phyloP scores from a whole-genome alignment of 2,797 vertebrate genomes.

The Poeciliopsis infans region DNA sequence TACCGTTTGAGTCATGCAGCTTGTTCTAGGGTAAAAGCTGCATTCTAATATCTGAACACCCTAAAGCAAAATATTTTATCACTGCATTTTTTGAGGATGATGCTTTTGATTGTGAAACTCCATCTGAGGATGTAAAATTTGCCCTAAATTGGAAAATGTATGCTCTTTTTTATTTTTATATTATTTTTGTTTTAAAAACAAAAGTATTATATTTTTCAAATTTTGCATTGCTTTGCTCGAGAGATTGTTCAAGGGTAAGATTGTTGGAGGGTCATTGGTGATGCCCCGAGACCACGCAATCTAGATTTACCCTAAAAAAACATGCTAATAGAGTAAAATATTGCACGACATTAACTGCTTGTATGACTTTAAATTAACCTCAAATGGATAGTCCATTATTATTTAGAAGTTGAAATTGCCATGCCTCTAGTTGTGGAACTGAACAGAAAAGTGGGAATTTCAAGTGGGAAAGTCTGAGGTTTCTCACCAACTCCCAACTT shows the following conservation, averaged over 20 bases:
- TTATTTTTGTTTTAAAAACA: neutral
- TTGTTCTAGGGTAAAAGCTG: neutral
- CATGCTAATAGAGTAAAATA: neutral
- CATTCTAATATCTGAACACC: neutral
- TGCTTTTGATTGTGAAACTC: neutral
- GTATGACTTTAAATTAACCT: neutral
- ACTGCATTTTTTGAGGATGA: neutral
- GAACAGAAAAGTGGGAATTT: neutral
- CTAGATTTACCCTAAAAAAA: neutral
- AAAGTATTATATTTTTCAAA: neutral
- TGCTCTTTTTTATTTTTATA: neutral
- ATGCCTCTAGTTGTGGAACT: neutral
- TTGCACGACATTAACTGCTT: neutral
- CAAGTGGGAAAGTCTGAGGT: neutral
- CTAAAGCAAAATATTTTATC: neutral
- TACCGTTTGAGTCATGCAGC: neutral
- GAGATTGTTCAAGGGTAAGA: neutral
- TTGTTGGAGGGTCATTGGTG: neutral
- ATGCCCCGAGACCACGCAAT: neutral
- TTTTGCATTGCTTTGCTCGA: neutral
- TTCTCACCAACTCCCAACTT: neutral
- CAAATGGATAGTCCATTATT: neutral
- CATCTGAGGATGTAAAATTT: neutral
- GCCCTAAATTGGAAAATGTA: neutral
- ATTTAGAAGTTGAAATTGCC: neutral